phyloP scores from a whole-genome alignment of 2,888 invertebrate species.

The Anoncus sp. region DNA sequence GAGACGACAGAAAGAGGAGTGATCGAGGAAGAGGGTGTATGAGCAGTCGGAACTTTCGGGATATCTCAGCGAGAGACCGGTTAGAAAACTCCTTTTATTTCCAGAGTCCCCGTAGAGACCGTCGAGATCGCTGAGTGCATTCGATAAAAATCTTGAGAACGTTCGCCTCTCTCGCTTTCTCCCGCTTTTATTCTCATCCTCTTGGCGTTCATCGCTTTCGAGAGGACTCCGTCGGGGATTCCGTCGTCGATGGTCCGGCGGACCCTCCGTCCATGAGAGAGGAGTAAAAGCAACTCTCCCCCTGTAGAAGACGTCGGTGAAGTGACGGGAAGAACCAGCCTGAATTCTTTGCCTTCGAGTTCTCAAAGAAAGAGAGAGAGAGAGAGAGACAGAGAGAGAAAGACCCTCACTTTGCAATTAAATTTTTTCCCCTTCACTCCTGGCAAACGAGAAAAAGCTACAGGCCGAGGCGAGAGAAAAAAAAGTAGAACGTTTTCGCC shows the following conservation, averaged over 20 bases:
- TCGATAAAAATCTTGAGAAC: slow-evolving; percentile 74
- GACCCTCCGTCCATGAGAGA: slow-evolving; percentile 47
- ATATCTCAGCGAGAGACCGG: slow-evolving; percentile 53
- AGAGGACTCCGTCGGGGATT: slow-evolving; percentile 67
- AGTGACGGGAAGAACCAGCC: slow-evolving; percentile 59
- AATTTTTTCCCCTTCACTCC: slow-evolving; percentile 43
- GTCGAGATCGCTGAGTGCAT: slow-evolving; percentile 62
- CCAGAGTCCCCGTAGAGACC: slow-evolving; percentile 48
- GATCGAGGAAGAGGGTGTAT: slow-evolving; percentile 40
- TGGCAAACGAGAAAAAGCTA: slow-evolving; percentile 26
- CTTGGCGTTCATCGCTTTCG: slow-evolving; percentile 65
- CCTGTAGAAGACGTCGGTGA: slow-evolving; percentile 65
- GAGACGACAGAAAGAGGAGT: slow-evolving; percentile 47
- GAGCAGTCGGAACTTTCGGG: slow-evolving; percentile 73
- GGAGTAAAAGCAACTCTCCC: slow-evolving; percentile 57
- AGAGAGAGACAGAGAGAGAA: slow-evolving; percentile 12
- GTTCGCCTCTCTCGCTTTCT: slow-evolving; percentile 36
- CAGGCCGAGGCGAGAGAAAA: slow-evolving; percentile 19
- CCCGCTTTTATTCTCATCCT: slow-evolving; percentile 45
- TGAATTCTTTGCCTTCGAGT: slow-evolving; percentile 37
- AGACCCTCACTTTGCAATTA: slow-evolving; percentile 51
- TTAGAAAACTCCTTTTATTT: slow-evolving; percentile 65
- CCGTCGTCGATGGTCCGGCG: slow-evolving; percentile 58
- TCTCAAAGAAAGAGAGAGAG: slow-evolving; percentile 27
- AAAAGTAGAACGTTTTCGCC: slow-evolving; percentile 17